Base-by-base conservation (phyloP, 2,888 invertebrate species). In the Notodonta dromedarius region DNA sequence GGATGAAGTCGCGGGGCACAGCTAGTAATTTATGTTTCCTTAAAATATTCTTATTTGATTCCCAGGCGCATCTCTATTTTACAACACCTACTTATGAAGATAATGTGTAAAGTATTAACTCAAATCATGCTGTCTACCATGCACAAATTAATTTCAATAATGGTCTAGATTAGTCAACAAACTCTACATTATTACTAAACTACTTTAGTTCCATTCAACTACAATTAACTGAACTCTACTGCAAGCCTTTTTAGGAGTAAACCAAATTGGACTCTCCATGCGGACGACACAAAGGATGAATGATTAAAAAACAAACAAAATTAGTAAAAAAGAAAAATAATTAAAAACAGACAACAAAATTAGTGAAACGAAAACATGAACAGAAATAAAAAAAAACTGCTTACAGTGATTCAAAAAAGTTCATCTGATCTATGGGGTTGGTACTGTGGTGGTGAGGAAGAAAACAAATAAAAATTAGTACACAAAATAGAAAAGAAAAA, bases 401-500 rank as follows among this genome's bases (percentile, higher is more conserved):
- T 93, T 93, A 93, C 93, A 93, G 89, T 82, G 93, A 91, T 79
- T 93, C 93, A 91, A 93, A 93, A 93, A 93, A 93, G 91, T 91
- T 93, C 91, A 93, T 92, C 90, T 93, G 93, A 91, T 93, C 93
- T 87, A 91, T 88, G 84, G 93, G 93, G 92, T 92, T 93, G 88
- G 93, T 93, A 91, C 93, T 93, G 77, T 70, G 87, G 89, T 73
- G 78, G 82, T 76, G 78, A 83, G 76, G 76, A 78, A 80, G 86
- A 80, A 76, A 85, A 83, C 81, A 66, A 78, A 86, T 87, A 83
- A 78, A 76, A 86, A 89, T 88, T 88, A 91, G 84, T 86, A 80
- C 67, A 82, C 80, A 79, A 78, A 80, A 74, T 72, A 73, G 24
- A 78, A 73, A 68, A 77, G 64, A 70, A 67, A 71, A 65, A 62